Evolutionary conservation across 2,888 invertebrate genomes (phyloP).

Genomic region (Cerastis rubricosa): DNA sequence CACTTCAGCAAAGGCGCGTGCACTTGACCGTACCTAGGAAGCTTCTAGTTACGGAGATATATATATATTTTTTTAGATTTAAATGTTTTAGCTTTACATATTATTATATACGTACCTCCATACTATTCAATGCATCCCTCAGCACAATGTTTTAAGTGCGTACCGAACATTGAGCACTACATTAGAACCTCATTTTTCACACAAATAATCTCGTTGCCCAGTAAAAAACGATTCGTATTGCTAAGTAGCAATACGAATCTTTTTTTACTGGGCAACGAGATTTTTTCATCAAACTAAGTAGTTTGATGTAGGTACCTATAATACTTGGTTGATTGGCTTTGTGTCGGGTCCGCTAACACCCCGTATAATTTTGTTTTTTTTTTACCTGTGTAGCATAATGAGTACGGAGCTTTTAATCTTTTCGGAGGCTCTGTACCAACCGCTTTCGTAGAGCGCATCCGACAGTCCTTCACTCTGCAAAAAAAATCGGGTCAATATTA

Average conservation of each 20-base stretch:
- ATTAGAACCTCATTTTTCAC: not conserved
- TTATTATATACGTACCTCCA: too few relatives aligned
- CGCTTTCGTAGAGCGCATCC: slow-evolving; percentile 80
- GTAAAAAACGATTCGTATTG: too few relatives aligned
- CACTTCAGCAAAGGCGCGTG: too few relatives aligned
- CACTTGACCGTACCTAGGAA: too few relatives aligned
- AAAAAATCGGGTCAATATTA: not conserved
- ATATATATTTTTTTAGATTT: too few relatives aligned
- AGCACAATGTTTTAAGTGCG: not conserved
- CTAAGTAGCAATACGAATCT: too few relatives aligned
- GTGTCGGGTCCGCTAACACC: not conserved
- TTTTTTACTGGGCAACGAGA: too few relatives aligned
- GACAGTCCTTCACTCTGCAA: slow-evolving; percentile 79
- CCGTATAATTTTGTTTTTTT: not conserved
- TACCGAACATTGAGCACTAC: not conserved
- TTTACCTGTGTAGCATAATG: slow-evolving; percentile 82
- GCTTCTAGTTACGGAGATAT: too few relatives aligned
- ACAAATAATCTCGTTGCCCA: too few relatives aligned
- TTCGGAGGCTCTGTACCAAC: slow-evolving; percentile 80
- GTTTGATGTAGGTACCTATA: not conserved
- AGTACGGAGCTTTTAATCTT: slow-evolving; percentile 79
- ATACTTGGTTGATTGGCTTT: not conserved
- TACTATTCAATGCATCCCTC: too few relatives aligned
- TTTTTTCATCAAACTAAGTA: too few relatives aligned
- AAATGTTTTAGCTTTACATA: too few relatives aligned